Base-by-base conservation (phyloP, 2,113 vertebrate genomes). In the human (Homo sapiens) region DNA sequence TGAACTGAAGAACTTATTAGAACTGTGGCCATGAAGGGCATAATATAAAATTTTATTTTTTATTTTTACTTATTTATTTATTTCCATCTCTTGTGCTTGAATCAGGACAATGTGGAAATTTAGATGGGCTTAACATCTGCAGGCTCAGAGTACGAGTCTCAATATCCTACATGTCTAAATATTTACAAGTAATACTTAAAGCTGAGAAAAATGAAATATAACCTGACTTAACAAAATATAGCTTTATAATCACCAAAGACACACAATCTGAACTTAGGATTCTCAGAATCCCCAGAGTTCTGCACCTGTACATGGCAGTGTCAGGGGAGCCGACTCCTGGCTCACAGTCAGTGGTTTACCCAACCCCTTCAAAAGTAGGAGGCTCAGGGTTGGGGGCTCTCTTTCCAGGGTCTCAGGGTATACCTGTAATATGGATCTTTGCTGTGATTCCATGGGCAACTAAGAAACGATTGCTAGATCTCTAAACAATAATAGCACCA, bases 251-350 rank as follows among this genome's bases (percentile, higher is more conserved):
- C 25, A 57, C 52, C 4, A 2, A 35, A 17, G 20, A 59, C 32
- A 48, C 22, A 81, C 11, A 43, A 40, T 14, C 32, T 90, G 4
- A 90, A 68, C 23, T 81, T 45, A 66, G 72, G 57, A 68, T 81
- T 90, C n/a, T 66, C 30, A 66, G 12, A 86, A 13, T 75, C 35
- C 70, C 40, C 27, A 52, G 40, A 68, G 11, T 52, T 83, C 30
- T 81, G 12, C 48, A 20, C 25, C 4, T 32, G 11, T 64, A 1
- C 8, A 0, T n/a, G 18, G 32, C 20, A 73, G 7, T 55, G 3
- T n/a, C 10, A 5, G 3, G 4, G 25, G 22, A 12, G 4, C 1
- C 52, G 20, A 3, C 30, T 0, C 11, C 17, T 23, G 17, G n/a
- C 11, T 91, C 12, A 6, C 30, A 23, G 1, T 25, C 20, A 32